phyloP scores from a whole-genome alignment of 2,888 invertebrate genomes.

The Cremastinae sp. region DNA sequence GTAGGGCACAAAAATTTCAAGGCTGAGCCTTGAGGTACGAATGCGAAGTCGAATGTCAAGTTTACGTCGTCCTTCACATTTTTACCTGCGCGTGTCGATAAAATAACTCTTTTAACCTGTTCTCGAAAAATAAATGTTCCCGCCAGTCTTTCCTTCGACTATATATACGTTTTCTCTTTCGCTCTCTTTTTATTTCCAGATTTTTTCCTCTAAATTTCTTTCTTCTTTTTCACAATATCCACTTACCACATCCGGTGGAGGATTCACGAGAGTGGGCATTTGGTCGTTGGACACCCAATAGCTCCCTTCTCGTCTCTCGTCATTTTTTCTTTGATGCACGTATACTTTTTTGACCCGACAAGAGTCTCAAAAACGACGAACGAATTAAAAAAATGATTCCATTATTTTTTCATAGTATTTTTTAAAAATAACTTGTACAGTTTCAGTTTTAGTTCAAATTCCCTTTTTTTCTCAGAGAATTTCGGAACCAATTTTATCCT shows the following conservation, averaged over 20 bases:
- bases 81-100: constrained; percentile 11
- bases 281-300: constrained; percentile 19
- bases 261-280: constrained; percentile 24
- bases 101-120: constrained; percentile 6
- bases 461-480: too few species aligned
- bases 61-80: constrained; percentile 24
- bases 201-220: not conserved
- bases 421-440: too few species aligned
- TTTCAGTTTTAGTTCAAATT: too few species aligned
- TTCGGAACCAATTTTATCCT: too few species aligned
- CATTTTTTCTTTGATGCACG: not conserved
- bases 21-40: not conserved
- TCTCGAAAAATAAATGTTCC: constrained; percentile 28
- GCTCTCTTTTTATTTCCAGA: not conserved
- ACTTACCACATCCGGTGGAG: constrained; percentile 48
- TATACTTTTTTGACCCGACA: not conserved
- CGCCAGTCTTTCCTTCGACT: constrained; percentile 14
- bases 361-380: constrained; percentile 14
- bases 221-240: constrained; percentile 32
- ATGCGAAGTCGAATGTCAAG: constrained; percentile 21
- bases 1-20: not conserved
- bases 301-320: not conserved
- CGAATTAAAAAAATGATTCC: not conserved
- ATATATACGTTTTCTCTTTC: not conserved
- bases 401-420: too few species aligned